A percentile compares a stretch with the other conserved stretches of the same genome.
Evolutionary conservation across 2,888 invertebrate genomes (phyloP).

Genomic region (Leptinotarsa peninsularis): DNA sequence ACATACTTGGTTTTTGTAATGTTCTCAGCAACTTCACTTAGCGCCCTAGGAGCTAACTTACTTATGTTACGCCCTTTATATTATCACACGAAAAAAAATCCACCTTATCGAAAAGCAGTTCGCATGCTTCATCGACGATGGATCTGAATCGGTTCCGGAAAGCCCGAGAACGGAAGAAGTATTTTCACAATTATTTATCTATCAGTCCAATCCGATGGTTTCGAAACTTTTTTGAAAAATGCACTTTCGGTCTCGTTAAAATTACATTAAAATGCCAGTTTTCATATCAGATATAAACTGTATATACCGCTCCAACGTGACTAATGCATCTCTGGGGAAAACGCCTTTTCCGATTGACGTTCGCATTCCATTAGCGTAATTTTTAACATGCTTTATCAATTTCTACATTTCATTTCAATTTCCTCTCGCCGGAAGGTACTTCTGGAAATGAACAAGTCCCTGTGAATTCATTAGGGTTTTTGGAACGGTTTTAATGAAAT

Average conservation of each 20-base stretch:
- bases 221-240: slow-evolving; percentile 43
- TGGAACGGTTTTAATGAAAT: background rate
- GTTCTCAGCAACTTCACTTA: too few relatives aligned
- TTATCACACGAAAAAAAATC: too few relatives aligned
- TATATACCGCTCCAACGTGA: slow-evolving; percentile 53
- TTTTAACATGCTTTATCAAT: slow-evolving; percentile 64
- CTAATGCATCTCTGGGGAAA: slow-evolving; percentile 55
- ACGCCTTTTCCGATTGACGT: slow-evolving; percentile 57
- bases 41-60: too few relatives aligned
- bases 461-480: slow-evolving; percentile 1
- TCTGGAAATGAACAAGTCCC: slow-evolving; percentile 28
- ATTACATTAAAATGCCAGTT: slow-evolving; percentile 64
- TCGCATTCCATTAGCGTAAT: slow-evolving; percentile 61
- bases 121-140: background rate
- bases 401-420: slow-evolving; percentile 60
- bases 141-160: background rate
- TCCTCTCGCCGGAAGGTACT: slow-evolving; percentile 54
- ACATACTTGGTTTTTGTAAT: too few relatives aligned
- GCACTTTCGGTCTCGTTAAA: slow-evolving; percentile 60
- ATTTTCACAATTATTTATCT: slow-evolving; percentile 32
- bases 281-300: slow-evolving; percentile 60
- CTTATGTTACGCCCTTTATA: too few relatives aligned
- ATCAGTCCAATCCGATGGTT: slow-evolving; percentile 34
- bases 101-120: background rate
- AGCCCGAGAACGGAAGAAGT: background rate